Evolutionary conservation across 2,113 vertebrate genomes (phyloP).

Genomic region (Excalfactoria chinensis): DNA sequence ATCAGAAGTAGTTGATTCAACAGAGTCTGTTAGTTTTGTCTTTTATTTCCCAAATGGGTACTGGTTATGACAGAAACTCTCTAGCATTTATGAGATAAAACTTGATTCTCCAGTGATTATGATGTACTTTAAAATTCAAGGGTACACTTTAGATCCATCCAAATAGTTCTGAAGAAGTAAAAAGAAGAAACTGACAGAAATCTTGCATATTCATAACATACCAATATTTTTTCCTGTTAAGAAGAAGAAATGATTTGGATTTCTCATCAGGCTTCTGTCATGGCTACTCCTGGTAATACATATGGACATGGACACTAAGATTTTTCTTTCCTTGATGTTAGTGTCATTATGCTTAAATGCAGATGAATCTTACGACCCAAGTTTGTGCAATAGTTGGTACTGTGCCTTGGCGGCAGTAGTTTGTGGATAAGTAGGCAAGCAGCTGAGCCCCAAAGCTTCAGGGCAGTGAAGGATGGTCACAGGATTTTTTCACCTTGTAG

Average conservation of each 20-base stretch:
- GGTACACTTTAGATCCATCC: background rate
- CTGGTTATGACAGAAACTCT: background rate
- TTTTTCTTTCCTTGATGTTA: background rate
- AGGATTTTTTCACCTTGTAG: background rate
- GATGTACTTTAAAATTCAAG: background rate
- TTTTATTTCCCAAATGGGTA: background rate
- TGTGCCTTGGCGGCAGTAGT: background rate
- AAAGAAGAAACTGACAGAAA: background rate
- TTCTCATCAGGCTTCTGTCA: background rate
- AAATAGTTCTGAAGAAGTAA: background rate
- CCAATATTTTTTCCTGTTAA: background rate
- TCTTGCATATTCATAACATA: accelerated
- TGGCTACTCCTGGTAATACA: background rate
- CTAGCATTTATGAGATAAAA: background rate
- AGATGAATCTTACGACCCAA: background rate
- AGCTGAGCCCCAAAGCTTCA: background rate
- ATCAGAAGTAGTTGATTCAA: background rate
- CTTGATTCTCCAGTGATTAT: background rate
- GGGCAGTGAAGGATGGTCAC: background rate
- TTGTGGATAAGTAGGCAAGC: background rate
- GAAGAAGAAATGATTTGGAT: background rate
- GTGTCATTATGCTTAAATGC: background rate
- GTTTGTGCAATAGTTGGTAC: accelerated
- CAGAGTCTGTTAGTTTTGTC: background rate
- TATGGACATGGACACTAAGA: background rate